Evolutionary conservation across 2,888 invertebrate species (phyloP).

Genomic region (Ochlodes sylvanus): DNA sequence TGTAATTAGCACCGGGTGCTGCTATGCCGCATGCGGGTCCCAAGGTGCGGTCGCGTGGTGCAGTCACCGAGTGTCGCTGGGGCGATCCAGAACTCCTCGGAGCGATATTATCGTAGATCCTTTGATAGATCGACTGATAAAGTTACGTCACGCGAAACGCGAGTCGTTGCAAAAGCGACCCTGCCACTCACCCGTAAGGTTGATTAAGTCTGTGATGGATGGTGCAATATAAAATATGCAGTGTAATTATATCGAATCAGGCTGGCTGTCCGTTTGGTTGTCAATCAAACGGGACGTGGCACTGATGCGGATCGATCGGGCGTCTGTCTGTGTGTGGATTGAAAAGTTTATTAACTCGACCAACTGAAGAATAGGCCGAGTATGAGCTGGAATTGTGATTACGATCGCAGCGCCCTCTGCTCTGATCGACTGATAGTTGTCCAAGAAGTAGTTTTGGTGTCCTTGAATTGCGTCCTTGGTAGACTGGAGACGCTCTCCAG

Average conservation of each 20-base stretch:
- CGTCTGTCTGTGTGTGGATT: constrained; percentile 34
- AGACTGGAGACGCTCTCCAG: too few species aligned
- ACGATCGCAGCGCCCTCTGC: background rate
- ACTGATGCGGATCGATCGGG: constrained; percentile 52
- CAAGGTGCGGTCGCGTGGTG: constrained; percentile 19
- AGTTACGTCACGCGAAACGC: constrained; percentile 33
- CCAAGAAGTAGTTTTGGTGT: background rate
- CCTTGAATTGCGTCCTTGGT: background rate
- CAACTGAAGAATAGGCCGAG: constrained; percentile 33
- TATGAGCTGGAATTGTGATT: constrained; percentile 25
- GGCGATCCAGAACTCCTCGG: constrained; percentile 19
- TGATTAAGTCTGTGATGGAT: constrained; percentile 23
- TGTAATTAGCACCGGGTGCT: background rate
- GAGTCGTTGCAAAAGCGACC: constrained; percentile 10
- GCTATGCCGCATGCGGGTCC: background rate
- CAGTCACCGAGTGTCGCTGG: constrained; percentile 10
- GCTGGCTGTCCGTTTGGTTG: constrained; percentile 72
- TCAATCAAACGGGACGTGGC: constrained; percentile 64
- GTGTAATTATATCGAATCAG: constrained; percentile 81
- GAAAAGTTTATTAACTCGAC: constrained; percentile 38
- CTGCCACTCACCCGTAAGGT: constrained; percentile 2
- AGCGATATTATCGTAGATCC: constrained; percentile 34
- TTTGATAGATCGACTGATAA: constrained; percentile 33
- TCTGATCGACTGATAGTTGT: background rate
- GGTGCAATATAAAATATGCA: constrained; percentile 73